These are phyloP conservation scores for Zaprionus capensis DNA, from an alignment of 1,140 invertebrate species.

Conservation along the genomic window DNA sequence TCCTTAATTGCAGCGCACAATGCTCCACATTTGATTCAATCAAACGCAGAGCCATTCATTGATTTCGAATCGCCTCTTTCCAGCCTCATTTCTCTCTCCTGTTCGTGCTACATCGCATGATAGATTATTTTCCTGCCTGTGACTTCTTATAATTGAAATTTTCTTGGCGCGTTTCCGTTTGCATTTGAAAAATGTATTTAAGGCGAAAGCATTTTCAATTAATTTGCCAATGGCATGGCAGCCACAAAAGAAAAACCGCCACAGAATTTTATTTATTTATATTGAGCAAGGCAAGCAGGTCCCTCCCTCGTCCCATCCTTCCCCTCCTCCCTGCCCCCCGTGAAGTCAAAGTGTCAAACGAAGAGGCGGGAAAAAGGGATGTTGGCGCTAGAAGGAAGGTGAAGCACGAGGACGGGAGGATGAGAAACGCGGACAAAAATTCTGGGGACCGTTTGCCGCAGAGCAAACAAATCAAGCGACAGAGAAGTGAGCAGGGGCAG, in stretches of 20 bases:
- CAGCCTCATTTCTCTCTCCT: constrained; percentile 15
- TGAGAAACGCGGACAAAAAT: background rate
- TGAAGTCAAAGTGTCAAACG: constrained; percentile 68
- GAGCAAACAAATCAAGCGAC: constrained; percentile 51
- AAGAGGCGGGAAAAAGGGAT: constrained; percentile 14
- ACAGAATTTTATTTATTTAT: constrained; percentile 81
- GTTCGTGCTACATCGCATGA: background rate
- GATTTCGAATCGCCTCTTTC: constrained; percentile 52
- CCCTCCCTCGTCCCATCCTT: too few relatives aligned
- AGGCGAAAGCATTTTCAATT: constrained; percentile 70
- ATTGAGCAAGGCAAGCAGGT: constrained; percentile 39
- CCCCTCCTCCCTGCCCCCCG: background rate
- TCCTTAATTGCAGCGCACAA: constrained; percentile 71
- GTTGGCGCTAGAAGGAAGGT: background rate
- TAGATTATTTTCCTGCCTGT: constrained; percentile 13
- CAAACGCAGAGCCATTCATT: constrained; percentile 60
- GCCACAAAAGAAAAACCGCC: constrained; percentile 61
- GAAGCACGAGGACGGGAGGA: background rate
- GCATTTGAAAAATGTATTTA: constrained; percentile 56
- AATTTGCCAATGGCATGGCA: constrained; percentile 58
- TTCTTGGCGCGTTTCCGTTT: constrained; percentile 46
- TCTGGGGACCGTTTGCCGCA: background rate
- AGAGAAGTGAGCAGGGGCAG: background rate
- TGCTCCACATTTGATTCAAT: constrained; percentile 74
- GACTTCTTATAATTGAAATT: constrained; percentile 72